These are phyloP conservation scores for Eupithecia dodoneata DNA, from an alignment of 2,888 invertebrate species.

Conservation along the genomic window DNA sequence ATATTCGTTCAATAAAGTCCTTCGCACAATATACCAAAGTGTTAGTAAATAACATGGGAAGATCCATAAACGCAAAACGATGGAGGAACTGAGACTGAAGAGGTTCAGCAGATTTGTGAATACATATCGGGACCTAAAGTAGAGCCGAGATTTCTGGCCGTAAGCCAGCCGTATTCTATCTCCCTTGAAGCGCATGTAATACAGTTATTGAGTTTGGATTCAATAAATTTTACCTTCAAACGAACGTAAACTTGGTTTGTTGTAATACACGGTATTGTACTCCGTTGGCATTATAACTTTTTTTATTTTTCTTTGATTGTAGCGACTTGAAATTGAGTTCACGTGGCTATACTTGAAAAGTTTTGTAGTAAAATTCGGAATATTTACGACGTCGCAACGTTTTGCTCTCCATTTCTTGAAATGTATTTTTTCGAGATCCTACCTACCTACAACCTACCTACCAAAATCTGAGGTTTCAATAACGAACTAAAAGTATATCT, in stretches of 20 bases:
- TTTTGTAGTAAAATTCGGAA: conserved; percentile 42
- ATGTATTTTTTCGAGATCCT: conserved; percentile 21
- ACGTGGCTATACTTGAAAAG: conserved; percentile 41
- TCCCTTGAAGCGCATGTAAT: conserved; percentile 38
- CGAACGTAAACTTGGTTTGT: conserved; percentile 28
- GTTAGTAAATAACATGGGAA: conserved; percentile 35
- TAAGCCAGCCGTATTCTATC: conserved; percentile 45
- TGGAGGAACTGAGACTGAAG: conserved; percentile 35
- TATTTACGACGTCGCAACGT: conserved; percentile 40
- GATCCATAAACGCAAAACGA: conserved; percentile 35
- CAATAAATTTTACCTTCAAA: conserved; percentile 44
- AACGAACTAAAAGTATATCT: conserved; percentile 1
- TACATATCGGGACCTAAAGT: conserved; percentile 36
- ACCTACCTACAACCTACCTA: neutral
- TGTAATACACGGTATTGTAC: conserved; percentile 35
- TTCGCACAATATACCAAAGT: conserved; percentile 32
- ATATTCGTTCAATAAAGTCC: conserved; percentile 24
- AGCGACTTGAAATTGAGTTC: conserved; percentile 42
- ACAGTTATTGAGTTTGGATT: conserved; percentile 44
- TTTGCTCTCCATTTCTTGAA: conserved; percentile 40
- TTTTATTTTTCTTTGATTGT: conserved; percentile 43
- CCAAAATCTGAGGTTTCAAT: neutral
- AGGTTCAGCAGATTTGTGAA: conserved; percentile 41
- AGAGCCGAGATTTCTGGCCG: conserved; percentile 44
- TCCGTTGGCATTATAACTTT: conserved; percentile 42